phyloP scores from a whole-genome alignment of 2,113 vertebrate species.

The Dryoscopus gambensis region DNA sequence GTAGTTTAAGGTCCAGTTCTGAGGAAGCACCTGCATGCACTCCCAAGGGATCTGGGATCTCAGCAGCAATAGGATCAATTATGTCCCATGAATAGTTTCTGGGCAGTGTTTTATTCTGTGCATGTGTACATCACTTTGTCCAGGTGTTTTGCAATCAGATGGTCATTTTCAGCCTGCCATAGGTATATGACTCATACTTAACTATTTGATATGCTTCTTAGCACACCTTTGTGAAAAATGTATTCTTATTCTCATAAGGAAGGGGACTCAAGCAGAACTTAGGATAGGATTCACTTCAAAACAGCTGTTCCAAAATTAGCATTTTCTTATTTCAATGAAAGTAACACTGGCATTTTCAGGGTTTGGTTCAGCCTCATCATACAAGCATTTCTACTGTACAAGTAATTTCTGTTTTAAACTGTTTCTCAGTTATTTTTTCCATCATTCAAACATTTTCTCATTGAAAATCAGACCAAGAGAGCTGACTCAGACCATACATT shows the following conservation, averaged over 20 bases:
- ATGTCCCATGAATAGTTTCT: background rate
- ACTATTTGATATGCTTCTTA: background rate
- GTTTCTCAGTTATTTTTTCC: background rate
- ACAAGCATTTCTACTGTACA: background rate
- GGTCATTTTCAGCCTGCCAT: background rate
- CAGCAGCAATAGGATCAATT: background rate
- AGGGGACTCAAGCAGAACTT: background rate
- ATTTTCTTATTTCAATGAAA: background rate
- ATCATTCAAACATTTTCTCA: background rate
- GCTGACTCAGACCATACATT: background rate
- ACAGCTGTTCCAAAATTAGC: background rate
- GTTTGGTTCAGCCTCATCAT: background rate
- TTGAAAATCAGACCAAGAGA: background rate
- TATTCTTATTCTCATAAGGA: background rate
- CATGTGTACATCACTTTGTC: background rate
- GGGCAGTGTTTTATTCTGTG: background rate
- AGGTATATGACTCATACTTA: background rate
- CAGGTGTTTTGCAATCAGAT: background rate
- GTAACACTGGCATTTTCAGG: background rate
- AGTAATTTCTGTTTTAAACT: background rate
- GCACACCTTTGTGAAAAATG: background rate
- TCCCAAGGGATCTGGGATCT: background rate
- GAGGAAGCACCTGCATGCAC: background rate
- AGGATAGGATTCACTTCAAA: background rate
- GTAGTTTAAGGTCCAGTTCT: background rate